These are phyloP conservation scores for Nemotelus pantherinus DNA, from an alignment of 2,888 invertebrate species.

Conservation along the genomic window DNA sequence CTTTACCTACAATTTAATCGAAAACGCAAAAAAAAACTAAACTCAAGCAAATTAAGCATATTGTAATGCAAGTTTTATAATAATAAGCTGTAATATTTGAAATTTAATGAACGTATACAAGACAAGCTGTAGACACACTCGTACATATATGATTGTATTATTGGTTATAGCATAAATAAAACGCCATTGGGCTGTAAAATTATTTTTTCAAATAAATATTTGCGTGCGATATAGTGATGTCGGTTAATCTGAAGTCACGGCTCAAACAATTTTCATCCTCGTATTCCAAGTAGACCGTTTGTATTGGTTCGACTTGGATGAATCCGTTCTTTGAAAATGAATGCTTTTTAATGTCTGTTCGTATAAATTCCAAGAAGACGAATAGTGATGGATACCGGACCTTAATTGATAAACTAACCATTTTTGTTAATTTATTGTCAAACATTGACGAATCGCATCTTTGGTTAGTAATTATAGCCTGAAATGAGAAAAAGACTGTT, in stretches of 20 bases:
- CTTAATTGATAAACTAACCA: slow-evolving; percentile 58
- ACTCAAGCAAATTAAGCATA: too few relatives aligned
- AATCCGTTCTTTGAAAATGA: slow-evolving; percentile 62
- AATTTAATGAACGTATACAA: too few relatives aligned
- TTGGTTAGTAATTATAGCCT: slow-evolving; percentile 1
- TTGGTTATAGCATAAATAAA: too few relatives aligned
- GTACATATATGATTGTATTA: too few relatives aligned
- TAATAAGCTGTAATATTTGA: too few relatives aligned
- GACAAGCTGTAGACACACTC: too few relatives aligned
- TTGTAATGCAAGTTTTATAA: too few relatives aligned
- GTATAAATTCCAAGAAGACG: slow-evolving; percentile 60
- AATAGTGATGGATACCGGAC: slow-evolving; percentile 61
- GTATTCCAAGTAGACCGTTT: slow-evolving; percentile 59
- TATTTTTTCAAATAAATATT: neutral
- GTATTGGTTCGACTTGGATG: slow-evolving; percentile 59
- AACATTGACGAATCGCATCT: slow-evolving; percentile 48
- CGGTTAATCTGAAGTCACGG: neutral
- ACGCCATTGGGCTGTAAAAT: too few relatives aligned
- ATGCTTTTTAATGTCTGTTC: slow-evolving; percentile 56
- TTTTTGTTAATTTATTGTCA: too few relatives aligned
- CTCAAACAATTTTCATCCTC: slow-evolving; percentile 53
- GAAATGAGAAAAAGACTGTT: neutral
- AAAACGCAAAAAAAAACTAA: too few relatives aligned
- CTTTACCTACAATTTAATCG: too few relatives aligned
- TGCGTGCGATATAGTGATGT: neutral